Evolutionary conservation across 1,140 invertebrate genomes (phyloP).

Genomic region (Fopius arisanus): DNA sequence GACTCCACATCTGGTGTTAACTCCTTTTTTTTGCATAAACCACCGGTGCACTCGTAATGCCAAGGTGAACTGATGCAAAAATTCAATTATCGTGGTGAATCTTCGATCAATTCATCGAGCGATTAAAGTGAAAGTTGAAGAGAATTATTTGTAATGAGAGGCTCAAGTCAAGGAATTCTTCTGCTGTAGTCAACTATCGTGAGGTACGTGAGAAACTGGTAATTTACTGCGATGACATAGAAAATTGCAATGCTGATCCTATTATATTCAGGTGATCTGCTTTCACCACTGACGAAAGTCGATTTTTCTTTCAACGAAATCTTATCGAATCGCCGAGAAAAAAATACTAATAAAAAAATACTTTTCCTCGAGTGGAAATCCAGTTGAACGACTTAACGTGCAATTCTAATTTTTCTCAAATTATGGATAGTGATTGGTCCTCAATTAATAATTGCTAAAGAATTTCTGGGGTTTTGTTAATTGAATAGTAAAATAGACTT

Average conservation of each 20-base stretch:
- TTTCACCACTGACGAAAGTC: slow-evolving; percentile 18
- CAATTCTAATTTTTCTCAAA: no score
- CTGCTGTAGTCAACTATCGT: not conserved
- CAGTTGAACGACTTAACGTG: no score
- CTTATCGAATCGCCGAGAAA: no score
- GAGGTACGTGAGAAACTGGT: no score
- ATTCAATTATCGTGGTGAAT: not conserved
- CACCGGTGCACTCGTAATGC: slow-evolving; percentile 55
- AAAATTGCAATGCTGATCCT: not conserved
- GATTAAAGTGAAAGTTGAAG: not conserved
- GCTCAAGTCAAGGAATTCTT: not conserved
- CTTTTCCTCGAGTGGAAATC: no score
- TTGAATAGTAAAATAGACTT: slow-evolving; percentile 21
- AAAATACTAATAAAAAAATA: no score
- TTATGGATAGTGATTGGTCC: no score
- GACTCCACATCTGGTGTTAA: slow-evolving; percentile 44
- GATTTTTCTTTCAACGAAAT: not conserved
- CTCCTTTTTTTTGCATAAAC: slow-evolving; percentile 50
- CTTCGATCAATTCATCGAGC: not conserved
- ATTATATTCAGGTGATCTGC: not conserved
- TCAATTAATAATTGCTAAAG: not conserved
- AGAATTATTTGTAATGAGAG: not conserved
- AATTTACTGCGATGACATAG: no score
- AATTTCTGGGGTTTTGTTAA: not conserved
- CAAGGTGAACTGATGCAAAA: slow-evolving; percentile 48